Evolutionary conservation across 1,140 invertebrate genomes (phyloP).

Genomic region (Theocolax elegans): DNA sequence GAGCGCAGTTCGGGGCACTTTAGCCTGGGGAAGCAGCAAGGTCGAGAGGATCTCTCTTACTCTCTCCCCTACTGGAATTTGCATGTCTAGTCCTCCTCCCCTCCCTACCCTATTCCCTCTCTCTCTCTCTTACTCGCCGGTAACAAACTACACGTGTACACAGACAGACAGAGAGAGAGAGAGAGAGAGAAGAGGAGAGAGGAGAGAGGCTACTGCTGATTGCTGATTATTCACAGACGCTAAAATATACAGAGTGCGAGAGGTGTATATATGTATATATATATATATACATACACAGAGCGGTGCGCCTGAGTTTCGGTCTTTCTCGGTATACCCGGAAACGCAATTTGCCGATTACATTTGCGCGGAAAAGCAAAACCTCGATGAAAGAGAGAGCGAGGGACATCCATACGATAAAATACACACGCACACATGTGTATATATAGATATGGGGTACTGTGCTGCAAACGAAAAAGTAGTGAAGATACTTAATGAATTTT

Average conservation of each 20-base stretch:
- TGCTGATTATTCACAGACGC: slow-evolving; percentile 55
- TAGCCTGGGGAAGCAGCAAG: slow-evolving; percentile 8
- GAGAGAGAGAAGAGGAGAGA: slow-evolving; percentile 17
- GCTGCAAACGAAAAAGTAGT: no score
- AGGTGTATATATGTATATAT: no score
- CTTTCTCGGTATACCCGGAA: slow-evolving; percentile 6
- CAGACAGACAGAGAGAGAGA: slow-evolving; percentile 17
- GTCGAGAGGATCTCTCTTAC: background rate
- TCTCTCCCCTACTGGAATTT: slow-evolving; percentile 16
- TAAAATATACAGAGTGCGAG: slow-evolving; percentile 45
- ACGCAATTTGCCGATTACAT: slow-evolving; percentile 41
- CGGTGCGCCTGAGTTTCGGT: no score
- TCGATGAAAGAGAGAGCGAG: background rate
- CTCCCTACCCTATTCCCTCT: background rate
- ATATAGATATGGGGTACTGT: no score
- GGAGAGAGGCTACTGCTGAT: slow-evolving; percentile 43
- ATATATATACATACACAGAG: no score
- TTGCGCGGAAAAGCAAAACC: slow-evolving; percentile 33
- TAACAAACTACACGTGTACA: slow-evolving; percentile 20
- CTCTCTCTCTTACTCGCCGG: slow-evolving; percentile 8
- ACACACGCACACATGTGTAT: no score
- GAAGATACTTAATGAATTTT: no score
- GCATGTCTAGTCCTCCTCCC: slow-evolving; percentile 33
- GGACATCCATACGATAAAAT: no score
- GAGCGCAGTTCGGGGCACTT: slow-evolving; percentile 26